phyloP scores from a whole-genome alignment of 2,113 vertebrate genomes.

The Eurypyga helias region DNA sequence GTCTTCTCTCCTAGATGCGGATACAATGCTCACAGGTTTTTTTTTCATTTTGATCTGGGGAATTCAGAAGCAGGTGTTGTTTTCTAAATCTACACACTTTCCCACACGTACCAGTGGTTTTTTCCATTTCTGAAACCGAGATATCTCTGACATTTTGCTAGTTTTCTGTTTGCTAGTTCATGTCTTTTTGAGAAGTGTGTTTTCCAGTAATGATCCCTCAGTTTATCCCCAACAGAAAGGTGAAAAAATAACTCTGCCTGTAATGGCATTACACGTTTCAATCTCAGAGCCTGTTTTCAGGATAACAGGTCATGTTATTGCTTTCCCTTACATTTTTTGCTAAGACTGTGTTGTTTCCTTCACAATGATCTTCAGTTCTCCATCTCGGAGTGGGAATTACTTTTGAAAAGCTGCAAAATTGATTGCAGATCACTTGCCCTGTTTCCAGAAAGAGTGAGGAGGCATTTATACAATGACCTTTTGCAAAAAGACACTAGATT shows the following conservation, averaged over 20 bases:
- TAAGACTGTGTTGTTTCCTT: background rate
- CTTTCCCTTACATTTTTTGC: background rate
- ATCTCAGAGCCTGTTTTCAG: background rate
- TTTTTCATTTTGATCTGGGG: background rate
- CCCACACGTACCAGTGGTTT: background rate
- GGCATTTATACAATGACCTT: fast-evolving
- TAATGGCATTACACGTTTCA: background rate
- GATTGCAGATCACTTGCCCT: background rate
- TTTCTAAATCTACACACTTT: background rate
- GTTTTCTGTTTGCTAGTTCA: background rate
- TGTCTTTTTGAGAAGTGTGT: background rate
- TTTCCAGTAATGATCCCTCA: background rate
- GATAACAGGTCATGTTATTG: fast-evolving
- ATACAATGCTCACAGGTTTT: background rate
- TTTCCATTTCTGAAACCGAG: background rate
- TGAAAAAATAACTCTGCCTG: background rate
- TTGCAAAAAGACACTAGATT: background rate
- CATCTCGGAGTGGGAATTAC: background rate
- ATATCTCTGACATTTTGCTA: background rate
- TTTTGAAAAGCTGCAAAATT: background rate
- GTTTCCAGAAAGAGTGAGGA: background rate
- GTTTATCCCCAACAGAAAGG: background rate
- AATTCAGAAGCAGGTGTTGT: background rate
- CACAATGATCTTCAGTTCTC: background rate
- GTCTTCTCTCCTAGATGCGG: background rate